Base-by-base conservation (phyloP, 2,797 vertebrate genomes). In the Allobates femoralis region DNA sequence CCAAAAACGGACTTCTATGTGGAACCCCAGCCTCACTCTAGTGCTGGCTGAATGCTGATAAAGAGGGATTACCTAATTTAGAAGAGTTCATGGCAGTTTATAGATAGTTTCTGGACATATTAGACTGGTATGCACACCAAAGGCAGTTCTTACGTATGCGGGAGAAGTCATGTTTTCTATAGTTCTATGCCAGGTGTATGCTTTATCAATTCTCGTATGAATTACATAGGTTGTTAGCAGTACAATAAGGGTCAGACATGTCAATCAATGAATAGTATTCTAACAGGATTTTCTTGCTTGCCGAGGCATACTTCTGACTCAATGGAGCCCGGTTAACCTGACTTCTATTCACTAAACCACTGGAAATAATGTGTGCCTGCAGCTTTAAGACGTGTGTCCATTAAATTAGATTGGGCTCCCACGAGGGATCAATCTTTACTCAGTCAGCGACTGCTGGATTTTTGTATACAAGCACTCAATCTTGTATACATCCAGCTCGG, bases 401-500 rank as follows among this genome's bases (percentile, higher is more conserved):
- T 50, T 74, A 46, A 83, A 83, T 83, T 18, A 60, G 55, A 74
- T 60, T 83, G 74, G 30, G 15, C 26, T 58, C 64, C 3, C 67
- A 34, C 19, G 11, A 50, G 37, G 53, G 41, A 67, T 71, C 37
- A 46, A 71, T 69, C 53, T 71, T 46, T 79, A 58, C 53, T 62
- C 41, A 56, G 83, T 66, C 46, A 55, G 23, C 23, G 16, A 28
- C 26, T 18, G 15, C 56, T 21, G n/a, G 55, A 51, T 41, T 85
- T 41, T 51, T 60, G 66, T 28, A 79, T 11, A 46, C 64, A 58
- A 53, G 34, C 64, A 60, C 62, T 78, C 41, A 55, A 69, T 56
- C 30, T 73, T 85, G 60, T 85, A 85, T 73, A 51, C 51, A 85
- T 69, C 55, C 32, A 56, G 23, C n/a, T 64, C 46, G 77, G 53